A percentile compares a stretch with the other conserved stretches of the same genome.
phyloP scores from a whole-genome alignment of 1,140 invertebrate species.

The Cyphomyrmex costatus region DNA sequence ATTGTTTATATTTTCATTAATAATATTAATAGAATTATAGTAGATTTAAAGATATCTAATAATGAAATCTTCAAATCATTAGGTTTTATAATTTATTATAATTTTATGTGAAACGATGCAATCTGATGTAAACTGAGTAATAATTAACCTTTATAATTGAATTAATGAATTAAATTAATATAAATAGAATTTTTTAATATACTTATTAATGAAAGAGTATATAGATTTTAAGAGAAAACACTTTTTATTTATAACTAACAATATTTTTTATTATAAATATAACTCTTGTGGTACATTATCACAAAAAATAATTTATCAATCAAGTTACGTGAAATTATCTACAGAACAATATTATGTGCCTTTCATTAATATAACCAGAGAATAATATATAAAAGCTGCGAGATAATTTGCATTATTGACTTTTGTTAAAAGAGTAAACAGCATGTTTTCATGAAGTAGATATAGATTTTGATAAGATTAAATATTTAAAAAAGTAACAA shows the following conservation, averaged over 20 bases:
- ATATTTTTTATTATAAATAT: constrained; percentile 25
- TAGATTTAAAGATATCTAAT: neutral
- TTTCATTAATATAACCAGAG: constrained; percentile 32
- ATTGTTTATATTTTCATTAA: constrained; percentile 28
- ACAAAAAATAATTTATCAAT: constrained; percentile 26
- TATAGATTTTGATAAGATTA: constrained; percentile 7
- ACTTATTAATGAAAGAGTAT: neutral
- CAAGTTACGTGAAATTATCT: constrained; percentile 19
- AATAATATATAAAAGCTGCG: neutral
- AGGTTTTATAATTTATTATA: constrained; percentile 17
- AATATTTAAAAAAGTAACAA: neutral
- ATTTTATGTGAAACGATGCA: constrained; percentile 9
- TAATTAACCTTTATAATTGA: neutral
- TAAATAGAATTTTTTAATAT: neutral
- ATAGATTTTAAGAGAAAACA: constrained; percentile 19
- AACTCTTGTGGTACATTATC: neutral
- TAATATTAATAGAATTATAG: constrained; percentile 17
- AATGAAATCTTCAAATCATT: constrained; percentile 15
- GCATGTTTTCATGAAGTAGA: constrained; percentile 36
- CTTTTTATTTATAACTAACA: constrained; percentile 32
- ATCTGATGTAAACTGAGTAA: constrained; percentile 16
- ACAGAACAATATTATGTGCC: constrained; percentile 39
- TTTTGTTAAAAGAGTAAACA: constrained; percentile 32
- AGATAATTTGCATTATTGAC: constrained; percentile 29
- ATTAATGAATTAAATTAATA: constrained; percentile 1